Evolutionary conservation across 2,888 invertebrate genomes (phyloP).

Genomic region (Protodeltote pygarga): DNA sequence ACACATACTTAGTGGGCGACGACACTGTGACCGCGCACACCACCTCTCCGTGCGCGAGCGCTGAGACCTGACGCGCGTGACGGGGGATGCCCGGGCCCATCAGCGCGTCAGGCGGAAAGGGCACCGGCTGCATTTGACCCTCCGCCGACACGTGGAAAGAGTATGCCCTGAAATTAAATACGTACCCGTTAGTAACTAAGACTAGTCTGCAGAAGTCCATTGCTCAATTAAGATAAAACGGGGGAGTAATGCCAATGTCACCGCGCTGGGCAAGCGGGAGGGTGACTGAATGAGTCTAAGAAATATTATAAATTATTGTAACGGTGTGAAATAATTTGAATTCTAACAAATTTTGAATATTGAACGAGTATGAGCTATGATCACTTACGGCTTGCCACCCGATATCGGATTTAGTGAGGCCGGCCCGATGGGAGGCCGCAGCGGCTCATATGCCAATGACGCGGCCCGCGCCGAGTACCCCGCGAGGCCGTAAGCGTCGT

Average conservation of each 20-base stretch:
- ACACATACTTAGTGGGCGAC: slow-evolving; percentile 96
- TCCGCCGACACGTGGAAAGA: slow-evolving; percentile 97
- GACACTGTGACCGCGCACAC: slow-evolving; percentile 99
- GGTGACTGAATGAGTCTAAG: slow-evolving; percentile 25
- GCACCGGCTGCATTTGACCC: slow-evolving; percentile 96
- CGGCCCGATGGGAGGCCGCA: slow-evolving; percentile 83
- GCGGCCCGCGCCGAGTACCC: slow-evolving; percentile 84
- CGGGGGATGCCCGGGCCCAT: slow-evolving; percentile 97
- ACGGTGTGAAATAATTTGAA: slow-evolving; percentile 10
- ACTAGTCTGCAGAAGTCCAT: slow-evolving; percentile 38
- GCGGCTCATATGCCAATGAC: slow-evolving; percentile 81
- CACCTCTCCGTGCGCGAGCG: slow-evolving; percentile 97
- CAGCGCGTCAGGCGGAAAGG: slow-evolving; percentile 97
- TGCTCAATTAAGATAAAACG: slow-evolving; percentile 21
- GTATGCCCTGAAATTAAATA: slow-evolving; percentile 90
- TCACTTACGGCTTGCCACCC: slow-evolving; percentile 95
- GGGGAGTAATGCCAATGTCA: slow-evolving; percentile 37
- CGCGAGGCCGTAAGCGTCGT: slow-evolving; percentile 82
- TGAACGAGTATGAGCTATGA: slow-evolving; percentile 43
- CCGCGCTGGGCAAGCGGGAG: slow-evolving; percentile 43
- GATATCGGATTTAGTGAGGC: slow-evolving; percentile 90
- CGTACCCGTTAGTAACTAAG: slow-evolving; percentile 6
- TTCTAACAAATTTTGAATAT: slow-evolving; percentile 43
- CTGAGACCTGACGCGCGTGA: slow-evolving; percentile 96
- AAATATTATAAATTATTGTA: slow-evolving; percentile 12